Percentiles rank a stretch among this genome's conserved stretches.
These are phyloP conservation scores for Prionailurus viverrinus DNA, from an alignment of 2,113 vertebrate species.

Conservation along the genomic window DNA sequence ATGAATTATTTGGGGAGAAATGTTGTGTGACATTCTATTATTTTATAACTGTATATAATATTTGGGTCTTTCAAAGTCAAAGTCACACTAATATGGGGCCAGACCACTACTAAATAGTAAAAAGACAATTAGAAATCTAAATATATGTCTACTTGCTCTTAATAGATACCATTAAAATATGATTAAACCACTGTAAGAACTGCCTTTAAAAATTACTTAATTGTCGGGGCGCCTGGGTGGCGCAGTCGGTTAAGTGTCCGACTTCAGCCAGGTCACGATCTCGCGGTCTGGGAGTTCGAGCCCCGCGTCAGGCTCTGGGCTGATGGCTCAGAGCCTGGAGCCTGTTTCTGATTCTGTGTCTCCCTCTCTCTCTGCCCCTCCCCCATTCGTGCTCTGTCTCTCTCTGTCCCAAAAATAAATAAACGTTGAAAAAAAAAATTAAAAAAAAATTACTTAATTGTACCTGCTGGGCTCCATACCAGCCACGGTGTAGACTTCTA, in stretches of 20 bases:
- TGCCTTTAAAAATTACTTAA: background rate
- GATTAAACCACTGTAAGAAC: constrained; percentile 34
- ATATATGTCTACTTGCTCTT: background rate
- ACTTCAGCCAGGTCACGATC: too few relatives aligned
- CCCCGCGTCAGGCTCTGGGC: too few relatives aligned
- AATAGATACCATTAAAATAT: constrained; percentile 5
- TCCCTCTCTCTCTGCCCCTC: too few relatives aligned
- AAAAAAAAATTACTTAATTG: background rate
- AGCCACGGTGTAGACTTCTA: background rate
- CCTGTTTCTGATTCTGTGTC: too few relatives aligned
- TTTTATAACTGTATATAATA: background rate
- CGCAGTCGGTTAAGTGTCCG: too few relatives aligned
- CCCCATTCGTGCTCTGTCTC: too few relatives aligned
- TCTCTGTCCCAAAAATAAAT: too few relatives aligned
- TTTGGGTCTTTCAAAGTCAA: background rate
- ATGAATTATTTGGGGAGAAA: background rate
- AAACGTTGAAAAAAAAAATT: too few relatives aligned
- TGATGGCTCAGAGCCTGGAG: too few relatives aligned
- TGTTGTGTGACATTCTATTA: background rate
- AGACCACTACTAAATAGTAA: constrained; percentile 28
- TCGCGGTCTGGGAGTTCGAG: too few relatives aligned
- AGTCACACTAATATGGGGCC: background rate
- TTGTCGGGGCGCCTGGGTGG: background rate
- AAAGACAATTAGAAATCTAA: background rate
- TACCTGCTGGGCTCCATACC: background rate